Conservation (phyloP, 1,140 invertebrate genomes). For the Pantala flavescens region DNA sequence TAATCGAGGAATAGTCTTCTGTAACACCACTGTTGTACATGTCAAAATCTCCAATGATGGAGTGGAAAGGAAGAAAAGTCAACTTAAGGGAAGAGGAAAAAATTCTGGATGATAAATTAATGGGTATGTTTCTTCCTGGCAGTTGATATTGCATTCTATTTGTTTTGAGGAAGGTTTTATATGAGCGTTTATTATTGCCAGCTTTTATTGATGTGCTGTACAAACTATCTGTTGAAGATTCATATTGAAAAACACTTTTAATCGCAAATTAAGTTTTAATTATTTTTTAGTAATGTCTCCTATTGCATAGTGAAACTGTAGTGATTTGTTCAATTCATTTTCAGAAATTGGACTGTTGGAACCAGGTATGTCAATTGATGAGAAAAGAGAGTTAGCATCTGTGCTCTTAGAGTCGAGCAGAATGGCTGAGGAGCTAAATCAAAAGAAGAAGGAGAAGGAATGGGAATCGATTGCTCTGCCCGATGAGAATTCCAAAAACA, state of each 20-base stretch:
- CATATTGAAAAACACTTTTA: no score
- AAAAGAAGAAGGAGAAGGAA: background rate
- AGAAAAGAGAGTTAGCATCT: background rate
- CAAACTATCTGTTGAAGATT: background rate
- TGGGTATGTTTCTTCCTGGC: background rate
- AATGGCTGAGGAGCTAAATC: background rate
- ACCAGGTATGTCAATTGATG: background rate
- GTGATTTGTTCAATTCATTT: background rate
- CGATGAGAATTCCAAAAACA: background rate
- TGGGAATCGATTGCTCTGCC: background rate
- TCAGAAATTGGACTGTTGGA: slow-evolving; percentile 1
- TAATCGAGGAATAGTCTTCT: no score
- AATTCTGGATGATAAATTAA: background rate
- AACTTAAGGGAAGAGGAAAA: background rate
- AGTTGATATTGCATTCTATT: no score
- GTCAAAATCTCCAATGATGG: background rate
- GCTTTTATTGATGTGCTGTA: background rate
- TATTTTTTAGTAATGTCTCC: no score
- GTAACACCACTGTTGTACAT: no score
- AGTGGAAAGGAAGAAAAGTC: background rate
- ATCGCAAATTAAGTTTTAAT: no score
- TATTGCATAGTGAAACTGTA: no score
- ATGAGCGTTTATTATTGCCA: background rate
- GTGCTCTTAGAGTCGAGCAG: background rate
- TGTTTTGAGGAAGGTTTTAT: background rate